phyloP scores from a whole-genome alignment of 1,140 invertebrate genomes.

The Sesamia nonagrioides region DNA sequence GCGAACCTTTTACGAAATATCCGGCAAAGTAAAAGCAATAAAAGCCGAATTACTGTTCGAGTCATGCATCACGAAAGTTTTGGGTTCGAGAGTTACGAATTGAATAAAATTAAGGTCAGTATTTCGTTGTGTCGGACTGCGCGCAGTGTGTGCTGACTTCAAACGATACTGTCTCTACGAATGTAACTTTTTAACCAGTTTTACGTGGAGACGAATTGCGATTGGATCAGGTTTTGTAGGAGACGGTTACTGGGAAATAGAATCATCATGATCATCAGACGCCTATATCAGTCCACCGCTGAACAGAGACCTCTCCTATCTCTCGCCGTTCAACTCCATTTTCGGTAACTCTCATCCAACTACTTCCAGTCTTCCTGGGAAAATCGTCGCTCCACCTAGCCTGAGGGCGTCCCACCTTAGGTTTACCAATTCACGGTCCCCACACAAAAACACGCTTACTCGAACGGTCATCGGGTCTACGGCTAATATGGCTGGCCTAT shows the following conservation, averaged over 20 bases:
- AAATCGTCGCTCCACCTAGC: too few species aligned
- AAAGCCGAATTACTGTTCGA: conserved; percentile 83
- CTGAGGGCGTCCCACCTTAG: too few species aligned
- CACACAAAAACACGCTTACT: too few species aligned
- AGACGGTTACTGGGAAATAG: neutral
- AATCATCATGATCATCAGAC: too few species aligned
- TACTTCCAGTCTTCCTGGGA: too few species aligned
- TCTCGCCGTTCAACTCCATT: too few species aligned
- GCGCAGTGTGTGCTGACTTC: conserved; percentile 38
- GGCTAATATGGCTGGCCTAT: too few species aligned
- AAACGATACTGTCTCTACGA: conserved; percentile 55
- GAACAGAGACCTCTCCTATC: too few species aligned
- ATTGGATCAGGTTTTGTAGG: neutral
- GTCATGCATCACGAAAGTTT: conserved; percentile 83
- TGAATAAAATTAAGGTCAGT: conserved; percentile 82
- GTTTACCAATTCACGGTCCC: too few species aligned
- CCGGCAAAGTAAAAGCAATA: conserved; percentile 76
- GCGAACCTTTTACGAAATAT: conserved; percentile 68
- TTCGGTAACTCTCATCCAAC: too few species aligned
- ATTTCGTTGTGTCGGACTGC: conserved; percentile 42
- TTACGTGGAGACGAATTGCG: neutral
- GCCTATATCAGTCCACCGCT: too few species aligned
- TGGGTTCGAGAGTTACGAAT: conserved; percentile 82
- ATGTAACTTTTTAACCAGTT: conserved; percentile 52
- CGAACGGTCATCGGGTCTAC: too few species aligned